Evolutionary conservation across 2,888 invertebrate genomes (phyloP), one percentile per base, ranked within the genome.

Genomic region (Troilus luridus): DNA sequence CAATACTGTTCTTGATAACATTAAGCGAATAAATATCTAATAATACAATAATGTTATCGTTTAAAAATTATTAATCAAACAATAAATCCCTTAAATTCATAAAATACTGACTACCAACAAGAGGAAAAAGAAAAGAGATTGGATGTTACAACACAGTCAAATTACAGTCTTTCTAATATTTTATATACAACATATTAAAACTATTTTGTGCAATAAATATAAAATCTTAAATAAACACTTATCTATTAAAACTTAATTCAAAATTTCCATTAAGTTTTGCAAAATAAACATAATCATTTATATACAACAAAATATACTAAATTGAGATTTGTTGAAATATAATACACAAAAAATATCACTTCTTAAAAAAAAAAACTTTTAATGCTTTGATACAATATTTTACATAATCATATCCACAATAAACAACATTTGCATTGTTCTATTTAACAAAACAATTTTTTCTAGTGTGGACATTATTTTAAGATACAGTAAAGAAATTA

Each of bases 131-230:
- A 21, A 77, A 77, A 7, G 17, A 9, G 72, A 41, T 77, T 77
- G 72, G 17, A 77, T 77, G 10, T 77, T 77, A 17, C 27, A 77
- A 77, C 27, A 77, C 72, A 27, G 72, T 77, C 27, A 77, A 41
- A 27, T 41, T 41, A 77, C 72, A 77, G 72, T 77, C 72, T 77
- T 77, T 77, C 72, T 41, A 77, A 77, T 17, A 77, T 41, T 77
- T 41, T 27, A 24, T 62, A 41, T 77, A 77, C 41, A 77, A 67
- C 67, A 67, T 27, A 11, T 67, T 24, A 67, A 24, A 67, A 67
- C 24, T 24, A 77, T 27, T 77, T 77, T 77, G 72, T 77, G 72
- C 72, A 27, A 77, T 77, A 27, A 77, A 41, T 41, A 77, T 41
- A 41, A 77, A 77, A 27, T 27, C 27, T 72, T 17, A 77, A 41